Conservation (phyloP, 2,888 invertebrate genomes). For the Nineta flava region DNA sequence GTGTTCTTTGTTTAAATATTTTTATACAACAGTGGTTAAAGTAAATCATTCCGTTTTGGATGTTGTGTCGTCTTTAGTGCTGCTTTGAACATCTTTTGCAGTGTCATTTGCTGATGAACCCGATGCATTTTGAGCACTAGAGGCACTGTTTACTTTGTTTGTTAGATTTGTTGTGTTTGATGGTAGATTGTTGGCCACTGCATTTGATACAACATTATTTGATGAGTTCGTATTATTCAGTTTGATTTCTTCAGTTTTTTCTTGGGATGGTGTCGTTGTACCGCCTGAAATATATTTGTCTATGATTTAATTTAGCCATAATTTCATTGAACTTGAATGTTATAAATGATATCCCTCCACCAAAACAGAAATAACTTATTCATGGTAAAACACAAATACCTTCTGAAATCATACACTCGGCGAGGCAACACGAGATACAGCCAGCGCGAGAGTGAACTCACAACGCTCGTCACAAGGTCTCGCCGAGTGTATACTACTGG, state of each 20-base stretch:
- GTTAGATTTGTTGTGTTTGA: neutral
- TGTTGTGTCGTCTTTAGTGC: neutral
- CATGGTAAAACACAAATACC: too few species aligned
- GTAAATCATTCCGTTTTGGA: neutral
- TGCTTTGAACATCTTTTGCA: neutral
- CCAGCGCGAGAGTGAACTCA: too few species aligned
- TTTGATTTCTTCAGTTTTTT: neutral
- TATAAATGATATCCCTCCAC: too few species aligned
- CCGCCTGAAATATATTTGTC: neutral
- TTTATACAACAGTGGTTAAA: neutral
- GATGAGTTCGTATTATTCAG: neutral
- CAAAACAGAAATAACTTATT: too few species aligned
- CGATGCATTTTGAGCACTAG: too few species aligned
- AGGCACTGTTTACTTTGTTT: neutral
- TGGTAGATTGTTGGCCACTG: neutral
- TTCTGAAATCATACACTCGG: too few species aligned
- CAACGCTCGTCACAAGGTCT: too few species aligned
- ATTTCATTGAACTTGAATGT: neutral
- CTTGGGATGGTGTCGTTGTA: neutral
- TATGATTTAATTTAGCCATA: too few species aligned
- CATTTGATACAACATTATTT: neutral
- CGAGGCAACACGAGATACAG: too few species aligned
- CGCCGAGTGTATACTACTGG: too few species aligned
- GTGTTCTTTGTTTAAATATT: neutral
- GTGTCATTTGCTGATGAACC: neutral